Conservation (phyloP, 2,888 invertebrate genomes). For the Hydrotaea diabolus region DNA sequence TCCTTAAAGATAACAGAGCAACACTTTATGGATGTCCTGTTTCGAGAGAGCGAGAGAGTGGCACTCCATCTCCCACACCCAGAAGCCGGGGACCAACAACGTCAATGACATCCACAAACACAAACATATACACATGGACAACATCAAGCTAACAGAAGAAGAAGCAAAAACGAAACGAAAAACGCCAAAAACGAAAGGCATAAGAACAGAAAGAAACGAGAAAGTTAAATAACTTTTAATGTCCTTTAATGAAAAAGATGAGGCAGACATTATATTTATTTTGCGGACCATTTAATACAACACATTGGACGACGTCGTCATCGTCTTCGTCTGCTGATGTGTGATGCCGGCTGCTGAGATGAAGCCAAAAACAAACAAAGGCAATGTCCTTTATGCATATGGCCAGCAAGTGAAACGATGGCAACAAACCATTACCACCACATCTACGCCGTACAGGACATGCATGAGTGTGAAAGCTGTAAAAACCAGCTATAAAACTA, state of each 20-base stretch:
- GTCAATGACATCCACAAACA: too few relatives aligned
- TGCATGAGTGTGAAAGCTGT: not conserved
- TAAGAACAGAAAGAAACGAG: not conserved
- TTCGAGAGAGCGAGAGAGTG: not conserved
- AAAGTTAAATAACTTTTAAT: slow-evolving; percentile 58
- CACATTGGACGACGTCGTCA: slow-evolving; percentile 41
- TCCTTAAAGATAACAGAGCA: slow-evolving; percentile 49
- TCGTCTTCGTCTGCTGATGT: not conserved
- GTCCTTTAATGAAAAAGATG: slow-evolving; percentile 51
- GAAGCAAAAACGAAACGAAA: not conserved
- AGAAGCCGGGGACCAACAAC: not conserved
- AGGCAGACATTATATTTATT: slow-evolving; percentile 34
- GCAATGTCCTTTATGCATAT: not conserved
- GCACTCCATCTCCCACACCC: not conserved
- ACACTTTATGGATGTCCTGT: slow-evolving; percentile 46
- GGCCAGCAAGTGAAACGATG: not conserved
- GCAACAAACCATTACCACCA: not conserved
- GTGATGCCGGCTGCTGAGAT: too few relatives aligned
- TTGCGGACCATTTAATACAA: slow-evolving; percentile 59
- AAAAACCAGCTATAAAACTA: slow-evolving; percentile 25
- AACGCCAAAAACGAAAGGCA: not conserved
- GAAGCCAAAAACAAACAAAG: not conserved
- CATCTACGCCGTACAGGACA: not conserved
- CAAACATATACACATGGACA: too few relatives aligned
- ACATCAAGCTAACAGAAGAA: not conserved